Base-by-base conservation (phyloP, 2,888 invertebrate species). In the Hanleya hanleyi region DNA sequence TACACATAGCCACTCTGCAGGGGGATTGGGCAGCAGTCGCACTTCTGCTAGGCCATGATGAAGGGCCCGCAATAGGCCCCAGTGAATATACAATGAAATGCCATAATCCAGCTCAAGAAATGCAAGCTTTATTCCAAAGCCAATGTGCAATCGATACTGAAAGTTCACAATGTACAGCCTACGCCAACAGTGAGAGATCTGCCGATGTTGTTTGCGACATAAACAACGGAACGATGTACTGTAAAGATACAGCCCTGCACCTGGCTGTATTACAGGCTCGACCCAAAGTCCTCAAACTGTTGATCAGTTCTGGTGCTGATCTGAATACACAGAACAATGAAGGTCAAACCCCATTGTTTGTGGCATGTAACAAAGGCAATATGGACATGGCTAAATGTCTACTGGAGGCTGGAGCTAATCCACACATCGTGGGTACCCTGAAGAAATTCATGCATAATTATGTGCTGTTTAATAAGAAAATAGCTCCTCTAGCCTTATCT, bases 401-500 rank as follows among this genome's bases (percentile, higher is more conserved):
- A 6, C 67, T 87, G 18, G 74, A 81, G 57, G 70, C 75, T 15
- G 85, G 85, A 4, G 84, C 86, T 2, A 76, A 80, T 22, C 72
- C 77, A 3, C 77, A 78, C 47, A 50, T 67, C 3, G 71, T 67
- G 7, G 82, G 81, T 1, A 67, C 65, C 36, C 69, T 82, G 4
- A 62, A 57, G 18, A 49, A 26, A 7, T 72, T 66, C 71, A 67
- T 68, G 35, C 7, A 64, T 61, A 35, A 26, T 1, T 35, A 35
- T 26, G 37, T 51, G 33, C 4, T 57, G 37, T 26, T 50, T 37
- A 65, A 67, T 32, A 68, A 65, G 33, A 41, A 62, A 22, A 70
- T 84, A n/a, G 83, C 84, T 5, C 84, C 87, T 6, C 76, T 86
- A 0, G 79, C 80, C 29, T 62, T 84, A 5, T 83, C 85, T 4